Percentiles rank a stretch among this genome's conserved stretches.
These are phyloP conservation scores for Odocoileus virginianus DNA, from an alignment of 2,113 vertebrate genomes.

Conservation along the genomic window DNA sequence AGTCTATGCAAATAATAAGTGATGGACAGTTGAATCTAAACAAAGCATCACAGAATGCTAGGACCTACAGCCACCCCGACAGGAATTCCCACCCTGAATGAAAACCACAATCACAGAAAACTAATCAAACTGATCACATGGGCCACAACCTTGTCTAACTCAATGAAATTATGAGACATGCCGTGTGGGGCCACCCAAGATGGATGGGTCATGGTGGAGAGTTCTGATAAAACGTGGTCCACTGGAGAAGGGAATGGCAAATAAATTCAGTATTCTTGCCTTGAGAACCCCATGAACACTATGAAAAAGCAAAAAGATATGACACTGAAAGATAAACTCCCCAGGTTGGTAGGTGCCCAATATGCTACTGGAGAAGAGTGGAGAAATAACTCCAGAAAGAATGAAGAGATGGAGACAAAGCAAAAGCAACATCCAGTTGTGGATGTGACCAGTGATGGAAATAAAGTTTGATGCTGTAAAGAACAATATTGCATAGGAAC, in stretches of 20 bases:
- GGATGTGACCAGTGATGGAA: neutral
- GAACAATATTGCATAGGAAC: neutral
- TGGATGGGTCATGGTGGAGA: neutral
- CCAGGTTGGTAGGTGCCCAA: neutral
- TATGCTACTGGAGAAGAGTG: neutral
- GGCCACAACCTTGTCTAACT: neutral
- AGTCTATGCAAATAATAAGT: neutral
- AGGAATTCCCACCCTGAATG: neutral
- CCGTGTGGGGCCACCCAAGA: rapidly evolving
- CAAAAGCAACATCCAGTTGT: neutral
- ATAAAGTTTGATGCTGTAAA: neutral
- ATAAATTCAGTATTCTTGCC: neutral
- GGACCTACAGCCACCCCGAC: neutral
- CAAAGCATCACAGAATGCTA: neutral
- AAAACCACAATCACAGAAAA: neutral
- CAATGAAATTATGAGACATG: neutral
- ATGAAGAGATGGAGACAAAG: neutral
- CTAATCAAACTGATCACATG: neutral
- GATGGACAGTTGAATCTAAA: neutral
- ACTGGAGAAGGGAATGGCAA: neutral
- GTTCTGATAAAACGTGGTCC: neutral
- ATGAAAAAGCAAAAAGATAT: neutral
- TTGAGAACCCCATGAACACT: neutral
- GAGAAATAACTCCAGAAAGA: neutral
- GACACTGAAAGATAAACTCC: neutral